A percentile compares a stretch with the other conserved stretches of the same genome.
Evolutionary conservation across 2,888 invertebrate species (phyloP).

Genomic region (Smittia sp.): DNA sequence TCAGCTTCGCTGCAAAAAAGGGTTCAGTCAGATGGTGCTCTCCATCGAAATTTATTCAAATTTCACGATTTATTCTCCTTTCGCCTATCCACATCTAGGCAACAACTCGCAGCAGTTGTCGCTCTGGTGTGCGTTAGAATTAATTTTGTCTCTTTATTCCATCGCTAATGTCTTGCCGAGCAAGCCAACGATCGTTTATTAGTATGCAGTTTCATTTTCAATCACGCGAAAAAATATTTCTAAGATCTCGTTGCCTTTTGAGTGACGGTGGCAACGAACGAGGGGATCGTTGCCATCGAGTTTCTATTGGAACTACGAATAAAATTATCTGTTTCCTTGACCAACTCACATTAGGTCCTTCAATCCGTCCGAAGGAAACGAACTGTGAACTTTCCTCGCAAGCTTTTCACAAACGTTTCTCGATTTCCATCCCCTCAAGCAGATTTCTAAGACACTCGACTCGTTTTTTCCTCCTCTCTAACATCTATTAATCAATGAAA

Average conservation of each 20-base stretch:
- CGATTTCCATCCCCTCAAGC: neutral
- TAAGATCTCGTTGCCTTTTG: neutral
- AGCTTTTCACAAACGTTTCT: neutral
- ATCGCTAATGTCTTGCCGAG: constrained; percentile 43
- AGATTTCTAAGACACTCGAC: constrained; percentile 11
- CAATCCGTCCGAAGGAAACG: no score
- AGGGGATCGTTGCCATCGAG: constrained; percentile 27
- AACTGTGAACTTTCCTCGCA: no score
- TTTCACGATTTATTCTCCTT: constrained; percentile 13
- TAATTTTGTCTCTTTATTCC: constrained; percentile 45
- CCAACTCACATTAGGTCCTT: no score
- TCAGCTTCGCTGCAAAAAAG: neutral
- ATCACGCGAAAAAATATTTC: constrained; percentile 11
- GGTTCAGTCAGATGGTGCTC: constrained; percentile 15
- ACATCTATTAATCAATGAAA: constrained; percentile 39
- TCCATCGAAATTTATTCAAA: constrained; percentile 9
- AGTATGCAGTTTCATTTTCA: constrained; percentile 34
- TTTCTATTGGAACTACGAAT: no score
- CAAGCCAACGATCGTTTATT: constrained; percentile 42
- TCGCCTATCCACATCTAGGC: constrained; percentile 43
- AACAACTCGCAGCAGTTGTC: neutral
- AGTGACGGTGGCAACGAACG: neutral
- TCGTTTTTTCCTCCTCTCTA: constrained; percentile 4
- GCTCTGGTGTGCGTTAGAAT: constrained; percentile 43
- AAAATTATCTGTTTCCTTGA: no score